Evolutionary conservation across 30 jellyfish, hydroid and myxozoan species (phyloP).

Genomic region (Aurelia sp.): DNA sequence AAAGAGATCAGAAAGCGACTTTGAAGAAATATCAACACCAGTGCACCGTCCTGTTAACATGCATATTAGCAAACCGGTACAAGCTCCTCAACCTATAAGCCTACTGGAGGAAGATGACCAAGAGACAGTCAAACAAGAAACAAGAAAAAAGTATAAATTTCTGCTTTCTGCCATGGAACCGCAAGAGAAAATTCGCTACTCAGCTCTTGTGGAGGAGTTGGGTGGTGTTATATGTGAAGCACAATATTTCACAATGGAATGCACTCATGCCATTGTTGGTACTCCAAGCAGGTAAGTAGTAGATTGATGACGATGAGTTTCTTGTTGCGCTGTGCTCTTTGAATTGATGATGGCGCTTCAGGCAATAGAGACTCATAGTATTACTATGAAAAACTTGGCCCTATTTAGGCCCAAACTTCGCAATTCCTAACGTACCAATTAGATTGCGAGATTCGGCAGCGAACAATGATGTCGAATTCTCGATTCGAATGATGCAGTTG

Average conservation of each 20-base stretch:
- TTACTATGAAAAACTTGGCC: too few species aligned
- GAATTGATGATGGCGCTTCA: too few species aligned
- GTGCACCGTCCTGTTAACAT: slow-evolving; percentile 63
- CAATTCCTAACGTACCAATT: too few species aligned
- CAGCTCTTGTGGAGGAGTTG: slow-evolving; percentile 85
- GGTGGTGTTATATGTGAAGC: slow-evolving; percentile 93
- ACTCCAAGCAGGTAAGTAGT: slow-evolving; percentile 62
- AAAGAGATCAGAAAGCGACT: background rate
- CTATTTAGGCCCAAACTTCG: too few species aligned
- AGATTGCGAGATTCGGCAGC: too few species aligned
- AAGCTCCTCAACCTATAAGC: slow-evolving; percentile 69
- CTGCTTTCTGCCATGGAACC: slow-evolving; percentile 89
- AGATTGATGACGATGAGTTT: too few species aligned
- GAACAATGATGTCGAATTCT: too few species aligned
- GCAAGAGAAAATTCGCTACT: slow-evolving; percentile 90
- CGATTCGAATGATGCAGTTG: too few species aligned
- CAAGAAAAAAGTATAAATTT: slow-evolving; percentile 28
- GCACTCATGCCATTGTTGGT: slow-evolving; percentile 95
- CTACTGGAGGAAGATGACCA: slow-evolving; percentile 61
- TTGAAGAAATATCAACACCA: slow-evolving; percentile 40
- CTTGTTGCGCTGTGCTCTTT: too few species aligned
- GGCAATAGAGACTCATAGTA: too few species aligned
- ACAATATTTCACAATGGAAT: slow-evolving; percentile 71
- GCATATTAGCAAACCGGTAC: slow-evolving; percentile 68
- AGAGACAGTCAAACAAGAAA: background rate